Evolutionary conservation across 92 coral and sea anemone genomes (phyloP), one percentile per base, ranked within the genome.

Genomic region (Epizoanthus stellaris): DNA sequence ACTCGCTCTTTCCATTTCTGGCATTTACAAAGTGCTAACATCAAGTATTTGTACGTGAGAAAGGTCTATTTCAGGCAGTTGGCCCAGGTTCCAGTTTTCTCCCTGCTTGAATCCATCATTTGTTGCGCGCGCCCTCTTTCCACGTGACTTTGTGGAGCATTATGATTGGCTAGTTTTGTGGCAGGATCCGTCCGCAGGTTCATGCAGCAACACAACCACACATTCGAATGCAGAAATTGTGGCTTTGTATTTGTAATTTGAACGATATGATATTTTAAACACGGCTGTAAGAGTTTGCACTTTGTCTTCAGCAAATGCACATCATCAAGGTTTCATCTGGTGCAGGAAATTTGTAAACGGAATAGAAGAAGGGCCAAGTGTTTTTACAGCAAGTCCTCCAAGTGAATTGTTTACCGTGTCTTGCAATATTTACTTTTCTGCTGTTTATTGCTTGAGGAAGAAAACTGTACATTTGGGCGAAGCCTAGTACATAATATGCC

Each of bases 341-440:
- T 19, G n/a, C 60, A 14, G 59, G 60, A 72, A 25, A 8, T 43
- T n/a, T 17, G 14, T 25, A 49, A 76, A 47, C 38, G 39, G 15
- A 52, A 7, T 25, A 34, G 81, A 56, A 36, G 64, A 7, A 7
- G 67, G 67, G 11, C 12, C 47, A 45, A 36, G 39, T 21, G 17
- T 34, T 42, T 20, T 17, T 25, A 67, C 73, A 6, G 81, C 12
- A 57, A 53, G 16, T 3, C 49, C 17, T 56, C 53, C 30, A 56
- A 54, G 81, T 38, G 40, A 16, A 49, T 45, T 45, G 19, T 16
- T 42, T 65, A 56, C 23, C 81, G 20, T 43, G 38, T 53, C 4
- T 52, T 38, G 81, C 81, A 76, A 76, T 76, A 57, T 76, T 76
- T 76, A 76, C 81, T 59, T 76, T 58, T 34, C 67, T 58, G 25